A percentile compares a stretch with the other conserved stretches of the same genome.
Conservation (phyloP, 92 coral and sea anemone species). For the Siderastrea siderea region DNA sequence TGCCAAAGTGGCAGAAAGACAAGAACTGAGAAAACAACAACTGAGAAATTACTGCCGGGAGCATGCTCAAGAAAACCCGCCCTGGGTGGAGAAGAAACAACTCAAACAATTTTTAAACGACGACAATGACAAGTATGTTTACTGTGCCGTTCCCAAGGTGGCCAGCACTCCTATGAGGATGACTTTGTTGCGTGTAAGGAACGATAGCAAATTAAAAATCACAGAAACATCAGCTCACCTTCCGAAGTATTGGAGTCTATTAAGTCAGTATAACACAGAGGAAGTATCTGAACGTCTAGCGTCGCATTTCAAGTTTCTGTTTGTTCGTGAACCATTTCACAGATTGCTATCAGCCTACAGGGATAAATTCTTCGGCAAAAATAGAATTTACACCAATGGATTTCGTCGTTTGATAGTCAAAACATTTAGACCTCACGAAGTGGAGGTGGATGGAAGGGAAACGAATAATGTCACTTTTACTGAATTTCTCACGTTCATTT, state of each 20-base stretch:
- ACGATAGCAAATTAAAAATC: constrained; percentile 5
- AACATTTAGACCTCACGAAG: constrained; percentile 23
- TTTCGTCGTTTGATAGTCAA: constrained; percentile 25
- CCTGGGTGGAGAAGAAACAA: not conserved
- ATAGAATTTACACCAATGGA: constrained; percentile 28
- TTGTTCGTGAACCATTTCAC: constrained; percentile 73
- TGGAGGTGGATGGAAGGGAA: not conserved
- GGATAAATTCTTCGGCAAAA: constrained; percentile 59
- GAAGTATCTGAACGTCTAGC: constrained; percentile 37
- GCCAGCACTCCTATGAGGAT: constrained; percentile 32
- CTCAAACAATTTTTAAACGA: constrained; percentile 25
- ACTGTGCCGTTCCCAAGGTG: constrained; percentile 41
- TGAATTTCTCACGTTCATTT: constrained; percentile 53
- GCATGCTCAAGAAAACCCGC: not conserved
- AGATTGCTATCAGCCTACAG: constrained; percentile 59
- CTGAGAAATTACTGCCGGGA: constrained; percentile 25
- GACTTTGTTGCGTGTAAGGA: constrained; percentile 23
- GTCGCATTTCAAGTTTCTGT: constrained; percentile 54
- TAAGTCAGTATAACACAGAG: constrained; percentile 32
- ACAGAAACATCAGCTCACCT: not conserved
- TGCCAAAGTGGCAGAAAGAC: constrained; percentile 23
- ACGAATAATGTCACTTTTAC: constrained; percentile 57
- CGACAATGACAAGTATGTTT: constrained; percentile 24
- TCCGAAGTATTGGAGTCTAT: constrained; percentile 31
- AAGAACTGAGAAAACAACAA: constrained; percentile 12